phyloP scores from a whole-genome alignment of 1,140 invertebrate genomes.

The Neodiprion fabricii region DNA sequence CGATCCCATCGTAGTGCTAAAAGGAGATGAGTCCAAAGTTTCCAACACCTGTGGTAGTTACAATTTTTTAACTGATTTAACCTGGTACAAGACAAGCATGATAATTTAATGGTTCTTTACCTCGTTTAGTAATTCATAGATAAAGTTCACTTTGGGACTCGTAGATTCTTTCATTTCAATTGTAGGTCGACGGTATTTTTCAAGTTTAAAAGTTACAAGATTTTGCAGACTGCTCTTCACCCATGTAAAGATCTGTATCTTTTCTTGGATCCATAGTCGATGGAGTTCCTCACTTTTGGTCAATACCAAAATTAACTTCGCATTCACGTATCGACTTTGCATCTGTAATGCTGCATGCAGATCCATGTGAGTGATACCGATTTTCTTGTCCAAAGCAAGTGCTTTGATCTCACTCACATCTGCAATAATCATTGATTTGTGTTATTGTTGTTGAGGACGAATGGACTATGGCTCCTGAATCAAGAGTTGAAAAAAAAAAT shows the following conservation, averaged over 20 bases:
- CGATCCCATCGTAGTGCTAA: constrained; percentile 14
- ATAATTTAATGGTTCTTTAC: neutral
- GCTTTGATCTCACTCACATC: constrained; percentile 37
- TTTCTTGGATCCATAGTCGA: constrained; percentile 39
- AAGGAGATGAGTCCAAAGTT: constrained; percentile 22
- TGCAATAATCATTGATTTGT: constrained; percentile 13
- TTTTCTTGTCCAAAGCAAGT: constrained; percentile 40
- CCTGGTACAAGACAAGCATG: neutral
- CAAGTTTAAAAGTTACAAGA: constrained; percentile 33
- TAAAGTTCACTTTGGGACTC: constrained; percentile 30
- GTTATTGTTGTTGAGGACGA: too few relatives aligned
- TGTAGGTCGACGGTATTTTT: constrained; percentile 5
- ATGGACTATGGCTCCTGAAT: too few relatives aligned
- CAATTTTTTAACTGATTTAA: neutral
- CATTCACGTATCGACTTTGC: constrained; percentile 38
- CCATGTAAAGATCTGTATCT: constrained; percentile 42
- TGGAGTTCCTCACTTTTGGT: constrained; percentile 39
- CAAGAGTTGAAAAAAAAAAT: too few relatives aligned
- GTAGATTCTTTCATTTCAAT: constrained; percentile 22
- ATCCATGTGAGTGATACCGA: constrained; percentile 46
- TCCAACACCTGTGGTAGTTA: constrained; percentile 28
- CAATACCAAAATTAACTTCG: constrained; percentile 36
- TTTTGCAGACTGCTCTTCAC: constrained; percentile 36
- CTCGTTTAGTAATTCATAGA: constrained; percentile 32
- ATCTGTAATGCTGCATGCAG: constrained; percentile 41